phyloP scores from a whole-genome alignment of 2,888 invertebrate genomes.

The Thecocarcelia acutangulata region DNA sequence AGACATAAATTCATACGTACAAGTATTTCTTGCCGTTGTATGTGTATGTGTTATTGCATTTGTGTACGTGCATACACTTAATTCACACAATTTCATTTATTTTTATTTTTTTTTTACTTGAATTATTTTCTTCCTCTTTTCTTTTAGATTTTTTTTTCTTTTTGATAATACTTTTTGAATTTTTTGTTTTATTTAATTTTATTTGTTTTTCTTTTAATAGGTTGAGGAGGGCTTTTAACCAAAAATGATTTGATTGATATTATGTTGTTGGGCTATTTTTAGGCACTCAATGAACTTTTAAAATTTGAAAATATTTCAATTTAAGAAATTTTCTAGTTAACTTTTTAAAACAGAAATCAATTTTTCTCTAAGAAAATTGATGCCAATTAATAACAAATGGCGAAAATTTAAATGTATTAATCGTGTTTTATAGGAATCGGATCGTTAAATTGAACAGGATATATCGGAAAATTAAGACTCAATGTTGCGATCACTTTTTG shows the following conservation, averaged over 20 bases:
- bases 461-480: constrained; percentile 4
- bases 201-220: constrained; percentile 50
- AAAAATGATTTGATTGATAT: constrained; percentile 46
- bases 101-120: constrained; percentile 46
- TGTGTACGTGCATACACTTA: constrained; percentile 54
- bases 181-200: constrained; percentile 40
- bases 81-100: constrained; percentile 66
- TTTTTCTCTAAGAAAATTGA: too few species aligned
- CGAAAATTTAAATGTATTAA: neutral
- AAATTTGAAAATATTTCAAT: constrained; percentile 9
- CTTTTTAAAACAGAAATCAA: neutral
- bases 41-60: constrained; percentile 25
- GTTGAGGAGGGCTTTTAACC: constrained; percentile 13
- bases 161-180: constrained; percentile 55
- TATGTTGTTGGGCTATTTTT: constrained; percentile 41
- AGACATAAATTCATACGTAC: constrained; percentile 29
- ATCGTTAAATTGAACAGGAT: constrained; percentile 22
- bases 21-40: neutral
- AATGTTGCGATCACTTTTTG: constrained; percentile 20
- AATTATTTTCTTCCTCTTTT: constrained; percentile 50
- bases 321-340: constrained; percentile 6
- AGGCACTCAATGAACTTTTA: constrained; percentile 63
- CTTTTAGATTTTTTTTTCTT: constrained; percentile 41
- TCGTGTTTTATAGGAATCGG: constrained; percentile 17
- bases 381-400: too few species aligned